A percentile compares a stretch with the other conserved stretches of the same genome.
Evolutionary conservation across 2,113 vertebrate genomes (phyloP).

Genomic region (Zosterops pallidus): DNA sequence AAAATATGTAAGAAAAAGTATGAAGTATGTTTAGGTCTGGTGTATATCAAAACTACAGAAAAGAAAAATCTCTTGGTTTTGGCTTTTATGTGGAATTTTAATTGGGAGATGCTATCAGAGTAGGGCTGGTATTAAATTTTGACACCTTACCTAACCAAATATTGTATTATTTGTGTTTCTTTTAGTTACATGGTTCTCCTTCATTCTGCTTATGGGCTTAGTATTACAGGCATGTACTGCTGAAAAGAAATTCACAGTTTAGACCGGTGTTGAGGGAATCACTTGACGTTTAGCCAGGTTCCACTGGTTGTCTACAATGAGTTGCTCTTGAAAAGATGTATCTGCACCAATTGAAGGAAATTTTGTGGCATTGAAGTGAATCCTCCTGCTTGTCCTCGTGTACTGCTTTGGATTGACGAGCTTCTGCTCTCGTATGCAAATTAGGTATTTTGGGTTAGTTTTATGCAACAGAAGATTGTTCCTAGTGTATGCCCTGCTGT

Average conservation of each 20-base stretch:
- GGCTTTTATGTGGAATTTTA: not conserved
- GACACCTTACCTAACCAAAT: not conserved
- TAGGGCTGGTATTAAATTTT: not conserved
- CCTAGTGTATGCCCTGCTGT: not conserved
- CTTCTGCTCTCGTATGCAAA: not conserved
- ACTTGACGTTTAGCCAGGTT: not conserved
- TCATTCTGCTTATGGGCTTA: not conserved
- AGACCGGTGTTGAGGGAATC: not conserved
- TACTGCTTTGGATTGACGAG: not conserved
- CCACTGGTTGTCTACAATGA: not conserved
- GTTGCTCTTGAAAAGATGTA: not conserved
- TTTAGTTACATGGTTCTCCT: not conserved
- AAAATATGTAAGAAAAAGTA: not conserved
- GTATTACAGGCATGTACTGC: not conserved
- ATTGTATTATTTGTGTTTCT: not conserved
- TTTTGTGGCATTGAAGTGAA: not conserved
- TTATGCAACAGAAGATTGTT: not conserved
- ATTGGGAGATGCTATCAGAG: not conserved
- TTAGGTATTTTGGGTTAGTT: not conserved
- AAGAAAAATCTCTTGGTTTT: not conserved
- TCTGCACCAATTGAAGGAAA: not conserved
- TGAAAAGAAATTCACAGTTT: not conserved
- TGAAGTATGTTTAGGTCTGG: not conserved
- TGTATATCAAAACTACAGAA: not conserved
- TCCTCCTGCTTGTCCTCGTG: not conserved